Percentiles rank a stretch among this genome's conserved stretches.
These are phyloP conservation scores for Lamprologus lemairii DNA, from an alignment of 2,113 vertebrate genomes.

Conservation along the genomic window DNA sequence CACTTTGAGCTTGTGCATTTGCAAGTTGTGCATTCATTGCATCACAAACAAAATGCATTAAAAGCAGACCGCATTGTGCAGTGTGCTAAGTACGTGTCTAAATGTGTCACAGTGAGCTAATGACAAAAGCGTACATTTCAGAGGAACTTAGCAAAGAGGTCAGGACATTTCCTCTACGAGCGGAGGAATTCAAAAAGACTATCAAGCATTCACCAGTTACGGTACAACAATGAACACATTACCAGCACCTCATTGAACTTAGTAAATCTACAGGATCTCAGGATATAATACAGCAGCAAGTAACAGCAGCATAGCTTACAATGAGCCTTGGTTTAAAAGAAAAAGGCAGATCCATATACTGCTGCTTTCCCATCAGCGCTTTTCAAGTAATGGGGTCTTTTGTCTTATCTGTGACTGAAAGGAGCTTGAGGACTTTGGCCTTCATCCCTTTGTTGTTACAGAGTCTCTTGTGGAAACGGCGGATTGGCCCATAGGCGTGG, in stretches of 20 bases:
- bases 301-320: background rate
- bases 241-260: background rate
- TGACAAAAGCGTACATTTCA: background rate
- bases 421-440: slow-evolving; percentile 49
- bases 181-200: background rate
- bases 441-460: slow-evolving; percentile 56
- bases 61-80: background rate
- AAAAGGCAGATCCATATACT: background rate
- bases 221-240: background rate
- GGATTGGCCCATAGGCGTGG: slow-evolving; percentile 33
- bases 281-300: background rate
- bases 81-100: background rate
- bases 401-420: slow-evolving; percentile 46
- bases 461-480: slow-evolving; percentile 43
- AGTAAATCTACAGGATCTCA: background rate
- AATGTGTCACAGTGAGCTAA: background rate
- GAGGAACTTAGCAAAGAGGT: background rate
- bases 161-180: background rate
- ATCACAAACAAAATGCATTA: background rate
- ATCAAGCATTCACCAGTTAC: background rate
- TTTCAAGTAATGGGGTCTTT: slow-evolving; percentile 44
- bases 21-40: background rate
- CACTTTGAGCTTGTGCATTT: background rate
- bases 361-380: slow-evolving; percentile 19
- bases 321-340: background rate